A percentile compares a stretch with the other conserved stretches of the same genome.
Conservation (phyloP, 2,113 vertebrate species). For the Panthera leo region DNA sequence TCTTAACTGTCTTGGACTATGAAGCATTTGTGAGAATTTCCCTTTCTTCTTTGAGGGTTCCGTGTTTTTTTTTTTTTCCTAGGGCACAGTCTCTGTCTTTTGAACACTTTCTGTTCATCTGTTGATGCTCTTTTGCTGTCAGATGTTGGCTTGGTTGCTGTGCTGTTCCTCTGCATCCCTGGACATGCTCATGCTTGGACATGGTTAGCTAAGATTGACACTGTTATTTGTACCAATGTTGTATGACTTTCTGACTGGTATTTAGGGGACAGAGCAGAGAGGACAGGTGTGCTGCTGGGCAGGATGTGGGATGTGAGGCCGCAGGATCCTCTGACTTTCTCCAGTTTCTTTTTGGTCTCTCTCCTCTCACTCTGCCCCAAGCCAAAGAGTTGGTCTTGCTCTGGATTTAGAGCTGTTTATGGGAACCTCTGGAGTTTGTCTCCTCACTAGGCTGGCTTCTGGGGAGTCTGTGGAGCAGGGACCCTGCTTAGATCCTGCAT, state of each 20-base stretch:
- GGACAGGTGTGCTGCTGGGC: not conserved
- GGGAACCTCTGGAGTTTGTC: not conserved
- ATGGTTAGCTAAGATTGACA: too few species aligned
- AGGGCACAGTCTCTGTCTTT: not conserved
- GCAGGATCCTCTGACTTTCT: not conserved
- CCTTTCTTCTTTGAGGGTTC: not conserved
- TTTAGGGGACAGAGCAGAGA: not conserved
- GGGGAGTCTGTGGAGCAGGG: not conserved
- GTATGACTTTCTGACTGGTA: not conserved
- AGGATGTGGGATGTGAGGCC: fast-evolving
- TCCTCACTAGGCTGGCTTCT: not conserved
- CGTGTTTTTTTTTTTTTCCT: not conserved
- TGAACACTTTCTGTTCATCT: not conserved
- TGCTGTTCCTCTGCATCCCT: not conserved
- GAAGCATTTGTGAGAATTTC: not conserved
- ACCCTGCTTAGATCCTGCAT: not conserved
- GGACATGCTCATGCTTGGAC: too few species aligned
- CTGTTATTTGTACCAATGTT: not conserved
- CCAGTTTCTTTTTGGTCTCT: not conserved
- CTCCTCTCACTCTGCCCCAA: not conserved
- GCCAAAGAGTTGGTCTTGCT: not conserved
- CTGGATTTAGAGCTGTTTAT: not conserved
- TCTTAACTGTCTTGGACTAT: not conserved
- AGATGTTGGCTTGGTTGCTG: not conserved
- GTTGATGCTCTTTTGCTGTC: not conserved